Evolutionary conservation across 2,888 invertebrate genomes (phyloP).

Genomic region (Diarsia rubi): DNA sequence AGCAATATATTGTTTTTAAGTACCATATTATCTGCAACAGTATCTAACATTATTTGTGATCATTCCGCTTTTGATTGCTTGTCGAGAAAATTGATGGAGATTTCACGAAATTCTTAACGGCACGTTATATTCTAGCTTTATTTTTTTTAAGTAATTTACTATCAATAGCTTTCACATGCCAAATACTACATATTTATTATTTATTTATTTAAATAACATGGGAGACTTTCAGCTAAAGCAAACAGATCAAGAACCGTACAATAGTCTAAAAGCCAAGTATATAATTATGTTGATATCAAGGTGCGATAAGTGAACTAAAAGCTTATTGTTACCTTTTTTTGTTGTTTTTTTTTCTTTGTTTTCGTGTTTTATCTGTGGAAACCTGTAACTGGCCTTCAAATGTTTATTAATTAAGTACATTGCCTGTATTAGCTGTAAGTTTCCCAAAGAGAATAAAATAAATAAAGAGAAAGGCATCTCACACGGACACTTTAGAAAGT

Average conservation of each 20-base stretch:
- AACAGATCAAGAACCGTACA: too few relatives aligned
- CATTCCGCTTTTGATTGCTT: background rate
- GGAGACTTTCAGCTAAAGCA: too few relatives aligned
- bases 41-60: slow-evolving; percentile 14
- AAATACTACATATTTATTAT: background rate
- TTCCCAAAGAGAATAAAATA: too few relatives aligned
- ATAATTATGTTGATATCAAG: background rate
- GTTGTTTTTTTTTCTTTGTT: too few relatives aligned
- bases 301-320: background rate
- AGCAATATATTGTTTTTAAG: slow-evolving; percentile 45
- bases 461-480: background rate
- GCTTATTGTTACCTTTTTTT: too few relatives aligned
- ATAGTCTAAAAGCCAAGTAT: too few relatives aligned
- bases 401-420: too few relatives aligned
- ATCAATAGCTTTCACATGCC: background rate
- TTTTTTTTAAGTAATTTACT: background rate
- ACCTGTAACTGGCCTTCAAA: too few relatives aligned
- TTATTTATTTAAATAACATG: too few relatives aligned
- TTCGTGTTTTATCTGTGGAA: too few relatives aligned
- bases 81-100: background rate
- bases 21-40: slow-evolving; percentile 16
- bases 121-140: background rate
- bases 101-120: slow-evolving; percentile 3
- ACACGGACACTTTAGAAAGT: slow-evolving; percentile 10
- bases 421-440: too few relatives aligned